Conservation (phyloP, 2,797 vertebrate genomes). For the Stomatorhinus walkeri region DNA sequence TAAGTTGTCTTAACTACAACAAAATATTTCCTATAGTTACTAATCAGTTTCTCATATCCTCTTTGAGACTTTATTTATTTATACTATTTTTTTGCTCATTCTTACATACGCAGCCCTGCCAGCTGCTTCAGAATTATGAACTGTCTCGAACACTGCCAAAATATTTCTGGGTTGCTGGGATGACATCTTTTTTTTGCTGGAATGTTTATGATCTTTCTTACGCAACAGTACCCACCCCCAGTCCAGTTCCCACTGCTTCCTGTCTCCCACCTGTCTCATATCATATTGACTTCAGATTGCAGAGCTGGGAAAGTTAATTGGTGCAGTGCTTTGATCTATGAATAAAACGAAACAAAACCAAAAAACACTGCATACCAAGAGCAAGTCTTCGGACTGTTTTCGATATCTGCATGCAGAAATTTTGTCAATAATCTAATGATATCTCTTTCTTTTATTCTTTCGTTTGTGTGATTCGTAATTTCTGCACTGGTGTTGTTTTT, state of each 20-base stretch:
- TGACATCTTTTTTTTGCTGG: neutral
- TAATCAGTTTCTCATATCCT: neutral
- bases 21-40: neutral
- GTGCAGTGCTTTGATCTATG: neutral
- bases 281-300: neutral
- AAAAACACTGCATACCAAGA: neutral
- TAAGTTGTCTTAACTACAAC: neutral
- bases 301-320: neutral
- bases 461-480: neutral
- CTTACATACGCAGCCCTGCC: neutral
- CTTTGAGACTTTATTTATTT: neutral
- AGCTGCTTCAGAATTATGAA: neutral
- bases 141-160: neutral
- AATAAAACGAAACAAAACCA: neutral
- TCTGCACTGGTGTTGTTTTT: neutral
- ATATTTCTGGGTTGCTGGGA: neutral
- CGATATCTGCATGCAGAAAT: neutral
- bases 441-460: neutral
- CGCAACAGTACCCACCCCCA: neutral
- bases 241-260: neutral
- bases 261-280: neutral
- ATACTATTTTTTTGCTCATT: neutral
- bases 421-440: neutral
- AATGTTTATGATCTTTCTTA: neutral
- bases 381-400: neutral